A percentile compares a stretch with the other conserved stretches of the same genome.
Evolutionary conservation across 2,888 invertebrate genomes (phyloP).

Genomic region (Alitta virens): DNA sequence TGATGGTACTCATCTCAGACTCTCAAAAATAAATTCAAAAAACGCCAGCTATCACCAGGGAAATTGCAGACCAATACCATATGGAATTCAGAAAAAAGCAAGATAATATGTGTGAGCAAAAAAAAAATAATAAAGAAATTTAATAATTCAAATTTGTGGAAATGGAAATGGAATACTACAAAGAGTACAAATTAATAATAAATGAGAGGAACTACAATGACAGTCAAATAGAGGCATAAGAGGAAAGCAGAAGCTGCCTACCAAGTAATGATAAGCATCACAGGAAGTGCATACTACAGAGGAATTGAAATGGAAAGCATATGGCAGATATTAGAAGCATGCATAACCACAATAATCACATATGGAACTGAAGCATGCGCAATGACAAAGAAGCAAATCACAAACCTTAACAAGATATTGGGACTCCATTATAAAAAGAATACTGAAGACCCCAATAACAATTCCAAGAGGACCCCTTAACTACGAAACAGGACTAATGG

Average conservation of each 20-base stretch:
- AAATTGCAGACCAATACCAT: not conserved
- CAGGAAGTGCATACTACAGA: not conserved
- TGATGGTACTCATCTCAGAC: not conserved
- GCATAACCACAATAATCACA: not conserved
- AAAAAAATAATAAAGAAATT: not conserved
- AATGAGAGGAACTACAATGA: not conserved
- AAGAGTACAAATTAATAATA: not conserved
- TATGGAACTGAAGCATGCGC: not conserved
- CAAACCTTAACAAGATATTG: not conserved
- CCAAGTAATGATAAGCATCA: not conserved
- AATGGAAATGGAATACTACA: not conserved
- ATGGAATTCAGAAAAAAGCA: conserved; percentile 5
- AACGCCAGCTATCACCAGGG: not conserved
- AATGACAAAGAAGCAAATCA: not conserved
- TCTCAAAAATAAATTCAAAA: not conserved
- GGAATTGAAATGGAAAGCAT: not conserved
- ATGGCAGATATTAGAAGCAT: not conserved
- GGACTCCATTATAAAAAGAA: not conserved
- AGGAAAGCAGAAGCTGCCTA: not conserved
- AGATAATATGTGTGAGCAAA: not conserved
- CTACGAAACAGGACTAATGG: too few relatives aligned
- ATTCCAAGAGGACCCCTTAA: not conserved
- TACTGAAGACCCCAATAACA: not conserved
- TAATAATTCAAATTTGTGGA: not conserved
- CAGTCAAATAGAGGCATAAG: not conserved